Evolutionary conservation across 1,140 invertebrate species (phyloP).

Genomic region (Dolichoris vasculosae): DNA sequence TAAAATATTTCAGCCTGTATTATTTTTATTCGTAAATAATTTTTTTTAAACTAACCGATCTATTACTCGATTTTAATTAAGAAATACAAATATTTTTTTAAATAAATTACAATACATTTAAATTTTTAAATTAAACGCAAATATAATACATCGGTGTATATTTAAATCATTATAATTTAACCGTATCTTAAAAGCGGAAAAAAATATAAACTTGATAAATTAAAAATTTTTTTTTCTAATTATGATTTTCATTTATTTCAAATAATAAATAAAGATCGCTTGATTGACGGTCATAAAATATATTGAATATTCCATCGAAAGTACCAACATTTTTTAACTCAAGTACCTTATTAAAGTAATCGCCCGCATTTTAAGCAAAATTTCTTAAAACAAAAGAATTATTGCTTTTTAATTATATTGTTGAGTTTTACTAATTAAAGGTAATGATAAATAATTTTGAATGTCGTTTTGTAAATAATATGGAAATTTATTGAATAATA

Average conservation of each 20-base stretch:
- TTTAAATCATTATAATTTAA: slow-evolving; percentile 16
- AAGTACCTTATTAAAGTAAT: slow-evolving; percentile 20
- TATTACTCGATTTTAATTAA: not conserved
- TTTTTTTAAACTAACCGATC: not conserved
- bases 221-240: slow-evolving; percentile 34
- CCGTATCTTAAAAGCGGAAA: not conserved
- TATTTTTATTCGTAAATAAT: not conserved
- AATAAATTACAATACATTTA: not conserved
- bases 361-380: slow-evolving; percentile 4
- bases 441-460: not conserved
- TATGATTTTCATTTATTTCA: slow-evolving; percentile 22
- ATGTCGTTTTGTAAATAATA: not conserved
- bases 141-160: not conserved
- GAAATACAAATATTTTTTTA: not conserved
- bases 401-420: not conserved
- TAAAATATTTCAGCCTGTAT: no score
- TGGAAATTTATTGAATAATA: not conserved
- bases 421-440: not conserved
- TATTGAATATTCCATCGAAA: not conserved
- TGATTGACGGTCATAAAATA: not conserved
- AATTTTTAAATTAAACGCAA: not conserved
- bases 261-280: not conserved
- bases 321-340: not conserved
- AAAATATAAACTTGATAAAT: not conserved
- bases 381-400: slow-evolving; percentile 14